Percentiles rank a stretch among this genome's conserved stretches.
phyloP scores from a whole-genome alignment of 2,888 invertebrate species.

The Marronus borbonicus region DNA sequence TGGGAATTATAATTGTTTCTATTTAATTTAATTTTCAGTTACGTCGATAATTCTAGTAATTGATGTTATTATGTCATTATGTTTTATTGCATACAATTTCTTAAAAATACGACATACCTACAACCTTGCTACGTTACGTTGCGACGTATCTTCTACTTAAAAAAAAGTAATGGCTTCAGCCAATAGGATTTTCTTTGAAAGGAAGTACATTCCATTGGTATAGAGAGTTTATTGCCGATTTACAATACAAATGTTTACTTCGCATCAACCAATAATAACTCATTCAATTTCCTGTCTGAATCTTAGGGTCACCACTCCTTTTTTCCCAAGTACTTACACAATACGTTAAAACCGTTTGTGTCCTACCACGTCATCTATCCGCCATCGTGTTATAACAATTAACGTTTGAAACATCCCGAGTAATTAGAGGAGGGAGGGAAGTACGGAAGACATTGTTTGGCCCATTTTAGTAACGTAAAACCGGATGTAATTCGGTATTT shows the following conservation, averaged over 20 bases:
- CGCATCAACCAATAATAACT: slow-evolving; percentile 20
- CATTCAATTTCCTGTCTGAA: slow-evolving; percentile 21
- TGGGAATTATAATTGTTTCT: too few species aligned
- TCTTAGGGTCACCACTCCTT: not conserved
- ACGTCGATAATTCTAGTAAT: too few species aligned
- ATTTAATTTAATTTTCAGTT: too few species aligned
- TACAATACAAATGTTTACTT: not conserved
- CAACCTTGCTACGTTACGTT: too few species aligned
- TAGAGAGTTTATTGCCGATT: too few species aligned
- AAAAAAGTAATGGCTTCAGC: too few species aligned
- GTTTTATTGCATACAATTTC: too few species aligned
- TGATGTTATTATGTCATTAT: too few species aligned
- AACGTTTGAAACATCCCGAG: slow-evolving; percentile 21
- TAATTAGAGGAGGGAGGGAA: slow-evolving; percentile 20
- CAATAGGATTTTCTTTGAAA: too few species aligned
- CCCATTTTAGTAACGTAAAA: slow-evolving; percentile 34
- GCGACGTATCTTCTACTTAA: too few species aligned
- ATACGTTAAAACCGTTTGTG: not conserved
- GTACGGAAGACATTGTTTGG: slow-evolving; percentile 32
- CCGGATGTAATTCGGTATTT: slow-evolving; percentile 2
- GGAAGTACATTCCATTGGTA: too few species aligned
- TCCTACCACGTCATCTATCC: not conserved
- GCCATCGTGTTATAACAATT: slow-evolving; percentile 14
- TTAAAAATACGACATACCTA: too few species aligned
- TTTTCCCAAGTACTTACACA: not conserved